phyloP scores from a whole-genome alignment of 2,797 vertebrate genomes.

The Florisuga fusca region DNA sequence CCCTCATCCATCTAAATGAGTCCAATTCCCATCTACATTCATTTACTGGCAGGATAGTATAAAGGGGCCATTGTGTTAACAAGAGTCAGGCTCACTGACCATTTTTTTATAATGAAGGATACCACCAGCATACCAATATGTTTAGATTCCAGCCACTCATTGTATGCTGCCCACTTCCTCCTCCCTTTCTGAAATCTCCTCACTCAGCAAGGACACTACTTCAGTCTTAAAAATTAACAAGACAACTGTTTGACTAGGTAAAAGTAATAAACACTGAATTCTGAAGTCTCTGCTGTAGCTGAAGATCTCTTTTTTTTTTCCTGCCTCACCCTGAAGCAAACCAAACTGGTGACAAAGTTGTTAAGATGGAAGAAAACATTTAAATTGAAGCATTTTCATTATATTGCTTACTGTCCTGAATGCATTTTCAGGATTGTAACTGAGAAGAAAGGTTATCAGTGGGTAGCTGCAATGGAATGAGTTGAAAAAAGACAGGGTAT shows the following conservation, averaged over 20 bases:
- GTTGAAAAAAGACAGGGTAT: neutral
- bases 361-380: neutral
- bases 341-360: neutral
- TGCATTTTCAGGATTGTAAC: neutral
- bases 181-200: neutral
- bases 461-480: neutral
- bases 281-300: neutral
- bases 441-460: neutral
- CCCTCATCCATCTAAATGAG: neutral
- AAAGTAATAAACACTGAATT: neutral
- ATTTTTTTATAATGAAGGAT: neutral
- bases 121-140: neutral
- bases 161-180: neutral
- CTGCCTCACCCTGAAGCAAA: neutral
- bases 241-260: neutral
- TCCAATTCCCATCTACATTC: neutral
- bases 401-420: neutral
- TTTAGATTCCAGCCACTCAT: neutral
- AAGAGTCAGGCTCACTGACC: neutral
- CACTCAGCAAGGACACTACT: neutral
- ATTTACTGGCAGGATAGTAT: neutral
- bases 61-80: neutral
- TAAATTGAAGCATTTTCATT: neutral
- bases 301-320: neutral
- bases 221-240: neutral